Evolutionary conservation across 2,797 vertebrate species (phyloP).

Genomic region (Clarias platycephalus): DNA sequence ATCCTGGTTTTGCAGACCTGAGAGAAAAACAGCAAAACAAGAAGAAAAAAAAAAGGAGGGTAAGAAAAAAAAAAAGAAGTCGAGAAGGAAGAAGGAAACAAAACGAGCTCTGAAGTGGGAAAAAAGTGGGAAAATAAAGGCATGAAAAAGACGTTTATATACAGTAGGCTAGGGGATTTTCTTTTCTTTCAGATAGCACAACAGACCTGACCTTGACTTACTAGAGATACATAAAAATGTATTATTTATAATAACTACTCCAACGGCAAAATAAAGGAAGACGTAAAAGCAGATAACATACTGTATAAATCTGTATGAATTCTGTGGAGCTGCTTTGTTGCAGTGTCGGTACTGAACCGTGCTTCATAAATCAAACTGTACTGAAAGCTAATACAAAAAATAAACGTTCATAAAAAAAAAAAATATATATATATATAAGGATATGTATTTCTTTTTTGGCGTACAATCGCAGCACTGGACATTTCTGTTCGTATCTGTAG

Average conservation of each 20-base stretch:
- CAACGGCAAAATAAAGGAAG: not conserved
- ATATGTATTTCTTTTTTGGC: no score
- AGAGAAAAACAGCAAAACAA: slow-evolving; percentile 61
- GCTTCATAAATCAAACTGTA: not conserved
- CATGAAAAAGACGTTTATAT: not conserved
- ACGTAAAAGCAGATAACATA: not conserved
- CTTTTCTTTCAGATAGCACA: not conserved
- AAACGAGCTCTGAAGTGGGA: slow-evolving; percentile 41
- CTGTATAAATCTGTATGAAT: not conserved
- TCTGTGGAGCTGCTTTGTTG: not conserved
- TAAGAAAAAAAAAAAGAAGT: slow-evolving; percentile 33
- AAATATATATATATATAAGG: not conserved
- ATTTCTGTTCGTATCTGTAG: no score
- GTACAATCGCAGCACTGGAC: no score
- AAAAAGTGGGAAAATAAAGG: slow-evolving; percentile 42
- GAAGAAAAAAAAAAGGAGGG: slow-evolving; percentile 63
- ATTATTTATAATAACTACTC: not conserved
- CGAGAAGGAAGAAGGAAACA: not conserved
- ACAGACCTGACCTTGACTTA: not conserved
- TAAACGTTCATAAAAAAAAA: no score
- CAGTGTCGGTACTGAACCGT: not conserved
- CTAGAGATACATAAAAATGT: not conserved
- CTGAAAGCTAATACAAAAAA: not conserved
- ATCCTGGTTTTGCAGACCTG: slow-evolving; percentile 95
- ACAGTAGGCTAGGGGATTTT: not conserved